Conservation (phyloP, 64 coral and sea anemone genomes). For the Actinia tenebrosa region DNA sequence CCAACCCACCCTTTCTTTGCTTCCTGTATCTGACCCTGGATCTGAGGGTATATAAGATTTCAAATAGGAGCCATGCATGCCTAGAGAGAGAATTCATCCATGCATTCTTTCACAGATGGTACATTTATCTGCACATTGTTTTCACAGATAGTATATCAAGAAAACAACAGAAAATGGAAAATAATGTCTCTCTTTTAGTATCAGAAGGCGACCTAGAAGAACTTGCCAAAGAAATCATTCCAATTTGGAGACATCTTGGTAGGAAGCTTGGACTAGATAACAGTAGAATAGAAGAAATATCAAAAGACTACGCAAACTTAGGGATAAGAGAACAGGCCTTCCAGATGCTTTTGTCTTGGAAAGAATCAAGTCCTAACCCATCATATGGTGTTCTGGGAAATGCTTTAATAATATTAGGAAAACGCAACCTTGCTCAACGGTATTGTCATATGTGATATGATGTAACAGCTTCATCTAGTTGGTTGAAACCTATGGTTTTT, state of each 20-base stretch:
- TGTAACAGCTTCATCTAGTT: too few species aligned
- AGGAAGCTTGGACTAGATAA: slow-evolving; percentile 50
- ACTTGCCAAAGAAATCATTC: slow-evolving; percentile 32
- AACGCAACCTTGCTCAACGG: slow-evolving; percentile 37
- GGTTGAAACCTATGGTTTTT: too few species aligned
- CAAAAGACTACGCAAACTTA: slow-evolving; percentile 45
- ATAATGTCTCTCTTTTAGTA: slow-evolving; percentile 1
- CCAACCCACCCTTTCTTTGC: too few species aligned
- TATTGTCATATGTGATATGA: not conserved
- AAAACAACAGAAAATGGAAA: slow-evolving; percentile 22
- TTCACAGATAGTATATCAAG: slow-evolving; percentile 6
- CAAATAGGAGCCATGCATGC: too few species aligned
- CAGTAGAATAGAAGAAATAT: slow-evolving; percentile 57
- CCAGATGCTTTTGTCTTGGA: slow-evolving; percentile 68
- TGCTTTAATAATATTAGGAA: slow-evolving; percentile 36
- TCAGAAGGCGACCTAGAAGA: slow-evolving; percentile 21
- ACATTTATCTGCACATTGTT: not conserved
- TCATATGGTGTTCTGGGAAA: slow-evolving; percentile 39
- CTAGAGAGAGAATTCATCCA: too few species aligned
- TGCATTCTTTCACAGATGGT: too few species aligned
- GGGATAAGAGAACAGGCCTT: slow-evolving; percentile 53
- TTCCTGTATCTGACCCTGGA: too few species aligned
- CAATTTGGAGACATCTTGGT: slow-evolving; percentile 62
- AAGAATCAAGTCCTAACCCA: slow-evolving; percentile 9
- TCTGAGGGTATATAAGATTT: too few species aligned